Base-by-base conservation (phyloP, 2,797 vertebrate genomes). In the Capromys pilorides region DNA sequence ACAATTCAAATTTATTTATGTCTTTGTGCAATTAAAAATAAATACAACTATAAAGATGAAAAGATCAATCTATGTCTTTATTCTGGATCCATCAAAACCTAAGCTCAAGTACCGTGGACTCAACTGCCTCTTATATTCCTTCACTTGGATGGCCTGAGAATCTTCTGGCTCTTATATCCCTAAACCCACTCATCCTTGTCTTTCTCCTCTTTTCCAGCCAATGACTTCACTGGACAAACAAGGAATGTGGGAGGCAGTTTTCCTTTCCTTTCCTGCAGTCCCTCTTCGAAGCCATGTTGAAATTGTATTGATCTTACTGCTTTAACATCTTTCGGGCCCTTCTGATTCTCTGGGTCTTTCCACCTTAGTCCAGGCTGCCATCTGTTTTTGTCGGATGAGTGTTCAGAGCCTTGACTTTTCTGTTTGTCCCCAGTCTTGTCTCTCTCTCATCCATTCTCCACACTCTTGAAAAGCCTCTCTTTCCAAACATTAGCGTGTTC, bases 11-110 rank as follows among this genome's bases (percentile, higher is more conserved):
- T 81, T 9, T 77, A 36, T 71, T 49, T 92, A 59, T 18, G n/a
- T 75, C 18, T 87, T 81, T 64, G 59, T 87, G 71, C 33, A 90
- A 66, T 11, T 62, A 41, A 78, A 94, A 85, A 28, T 16, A 94
- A 85, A 71, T 67, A 24, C 8, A 86, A 36, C 57, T 19, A 71
- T 61, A 16, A 57, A 79, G 71, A 51, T 8, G 2, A 33, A 79
- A 88, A 61, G 49, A 13, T 21, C 90, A 36, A 36, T 57, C 54
- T 59, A 0, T 36, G 3, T 88, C 57, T 88, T 90, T 31, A 75
- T 69, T 66, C 75, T 4, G 88, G 57, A 80, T 33, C 57, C 75
- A 66, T 81, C 64, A 67, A 66, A 86, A 62, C 8, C 14, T 49
- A 73, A 57, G 36, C 33, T 81, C 45, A 5, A 14, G 31, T 26